Conservation (phyloP, 2,113 vertebrate species). For the Odontophorus gujanensis region DNA sequence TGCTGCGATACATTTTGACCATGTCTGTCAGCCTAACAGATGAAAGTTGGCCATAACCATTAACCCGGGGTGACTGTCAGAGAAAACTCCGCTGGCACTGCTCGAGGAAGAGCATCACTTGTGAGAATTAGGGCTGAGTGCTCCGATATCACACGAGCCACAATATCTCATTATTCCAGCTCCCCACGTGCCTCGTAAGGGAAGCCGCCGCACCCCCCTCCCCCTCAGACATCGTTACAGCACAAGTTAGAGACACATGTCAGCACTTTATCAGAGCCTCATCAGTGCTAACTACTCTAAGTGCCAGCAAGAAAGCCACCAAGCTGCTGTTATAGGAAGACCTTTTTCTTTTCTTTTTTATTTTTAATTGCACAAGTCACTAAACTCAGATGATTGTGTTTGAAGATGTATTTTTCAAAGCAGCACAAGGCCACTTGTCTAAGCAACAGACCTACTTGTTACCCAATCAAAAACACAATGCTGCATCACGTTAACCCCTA, state of each 20-base stretch:
- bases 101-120: not conserved
- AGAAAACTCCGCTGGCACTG: not conserved
- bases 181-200: accelerated
- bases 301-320: not conserved
- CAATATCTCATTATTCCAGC: not conserved
- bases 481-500: not conserved
- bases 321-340: not conserved
- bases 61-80: not conserved
- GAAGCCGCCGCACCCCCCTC: not conserved
- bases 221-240: not conserved
- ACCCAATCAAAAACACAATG: not conserved
- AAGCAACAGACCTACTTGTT: not conserved
- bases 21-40: not conserved
- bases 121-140: not conserved
- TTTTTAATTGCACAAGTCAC: not conserved
- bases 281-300: not conserved
- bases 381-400: not conserved
- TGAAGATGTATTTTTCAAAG: not conserved
- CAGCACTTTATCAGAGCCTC: not conserved
- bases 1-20: not conserved
- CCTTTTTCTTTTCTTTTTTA: not conserved
- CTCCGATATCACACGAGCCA: not conserved
- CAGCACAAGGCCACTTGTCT: not conserved
- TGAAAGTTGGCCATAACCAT: not conserved
- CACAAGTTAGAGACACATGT: not conserved